These are phyloP conservation scores for Falco punctatus DNA, from an alignment of 2,113 vertebrate genomes.

Conservation along the genomic window DNA sequence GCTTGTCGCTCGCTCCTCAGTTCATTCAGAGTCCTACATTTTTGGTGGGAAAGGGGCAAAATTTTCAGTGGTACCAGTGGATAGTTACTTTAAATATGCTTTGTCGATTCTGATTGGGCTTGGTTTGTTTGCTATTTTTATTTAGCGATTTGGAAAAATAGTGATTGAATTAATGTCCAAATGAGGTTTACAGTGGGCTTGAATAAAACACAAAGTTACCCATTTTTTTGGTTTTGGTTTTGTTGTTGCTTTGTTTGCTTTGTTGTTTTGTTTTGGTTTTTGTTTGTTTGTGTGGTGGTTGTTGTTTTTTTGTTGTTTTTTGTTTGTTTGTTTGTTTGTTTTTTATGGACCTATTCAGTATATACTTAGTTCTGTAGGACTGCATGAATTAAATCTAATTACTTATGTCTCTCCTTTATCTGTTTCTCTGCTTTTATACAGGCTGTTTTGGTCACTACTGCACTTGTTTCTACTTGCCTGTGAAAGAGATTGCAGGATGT, in stretches of 20 bases:
- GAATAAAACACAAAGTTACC: not conserved
- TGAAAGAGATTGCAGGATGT: not conserved
- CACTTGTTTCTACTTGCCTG: not conserved
- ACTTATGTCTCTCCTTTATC: not conserved
- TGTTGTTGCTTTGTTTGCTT: not conserved
- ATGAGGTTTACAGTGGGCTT: not conserved
- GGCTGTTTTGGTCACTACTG: not conserved
- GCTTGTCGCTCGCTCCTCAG: accelerated
- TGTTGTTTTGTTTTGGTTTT: not conserved
- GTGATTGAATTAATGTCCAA: not conserved
- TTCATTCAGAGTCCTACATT: not conserved
- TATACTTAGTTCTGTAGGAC: not conserved
- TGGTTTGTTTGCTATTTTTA: not conserved
- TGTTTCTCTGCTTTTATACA: not conserved
- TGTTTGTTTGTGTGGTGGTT: no score
- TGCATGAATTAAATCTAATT: not conserved
- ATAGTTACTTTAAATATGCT: not conserved
- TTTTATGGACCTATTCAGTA: not conserved
- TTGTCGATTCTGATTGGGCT: not conserved
- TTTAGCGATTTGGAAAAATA: not conserved
- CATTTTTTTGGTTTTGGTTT: not conserved
- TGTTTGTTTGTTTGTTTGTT: not conserved
- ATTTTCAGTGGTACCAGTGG: not conserved
- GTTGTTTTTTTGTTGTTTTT: not conserved
- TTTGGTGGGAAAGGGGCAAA: not conserved